phyloP scores from a whole-genome alignment of 2,888 invertebrate genomes.

The Tetheella fluctuosa region DNA sequence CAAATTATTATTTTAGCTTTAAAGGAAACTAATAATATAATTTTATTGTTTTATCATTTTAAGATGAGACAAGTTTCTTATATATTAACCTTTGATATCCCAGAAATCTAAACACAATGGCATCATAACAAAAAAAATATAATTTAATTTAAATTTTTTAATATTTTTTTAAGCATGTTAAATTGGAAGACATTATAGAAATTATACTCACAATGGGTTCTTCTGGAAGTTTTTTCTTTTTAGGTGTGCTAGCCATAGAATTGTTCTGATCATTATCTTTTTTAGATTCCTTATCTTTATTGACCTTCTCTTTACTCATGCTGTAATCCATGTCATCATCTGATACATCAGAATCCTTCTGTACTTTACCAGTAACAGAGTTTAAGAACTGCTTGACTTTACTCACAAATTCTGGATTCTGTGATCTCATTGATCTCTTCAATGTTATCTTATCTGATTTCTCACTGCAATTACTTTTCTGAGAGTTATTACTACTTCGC shows the following conservation, averaged over 20 bases:
- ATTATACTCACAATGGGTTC: constrained; percentile 9
- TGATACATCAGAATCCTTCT: constrained; percentile 61
- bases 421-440: constrained; percentile 85
- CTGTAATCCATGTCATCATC: constrained; percentile 47
- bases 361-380: constrained; percentile 73
- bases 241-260: constrained; percentile 39
- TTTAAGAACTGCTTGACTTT: constrained; percentile 86
- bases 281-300: background rate
- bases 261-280: constrained; percentile 32
- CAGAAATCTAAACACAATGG: no score
- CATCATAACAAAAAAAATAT: no score
- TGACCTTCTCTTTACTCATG: constrained; percentile 41
- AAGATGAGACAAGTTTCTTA: no score
- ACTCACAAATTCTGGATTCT: constrained; percentile 86
- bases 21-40: no score
- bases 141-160: no score
- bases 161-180: no score
- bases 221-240: constrained; percentile 44
- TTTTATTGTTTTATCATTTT: background rate
- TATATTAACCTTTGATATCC: no score
- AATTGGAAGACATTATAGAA: background rate
- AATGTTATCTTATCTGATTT: constrained; percentile 59
- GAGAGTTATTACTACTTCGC: constrained; percentile 66
- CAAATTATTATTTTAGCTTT: no score
- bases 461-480: constrained; percentile 68